Conservation (phyloP, 2,113 vertebrate species). For the Albula glossodonta region DNA sequence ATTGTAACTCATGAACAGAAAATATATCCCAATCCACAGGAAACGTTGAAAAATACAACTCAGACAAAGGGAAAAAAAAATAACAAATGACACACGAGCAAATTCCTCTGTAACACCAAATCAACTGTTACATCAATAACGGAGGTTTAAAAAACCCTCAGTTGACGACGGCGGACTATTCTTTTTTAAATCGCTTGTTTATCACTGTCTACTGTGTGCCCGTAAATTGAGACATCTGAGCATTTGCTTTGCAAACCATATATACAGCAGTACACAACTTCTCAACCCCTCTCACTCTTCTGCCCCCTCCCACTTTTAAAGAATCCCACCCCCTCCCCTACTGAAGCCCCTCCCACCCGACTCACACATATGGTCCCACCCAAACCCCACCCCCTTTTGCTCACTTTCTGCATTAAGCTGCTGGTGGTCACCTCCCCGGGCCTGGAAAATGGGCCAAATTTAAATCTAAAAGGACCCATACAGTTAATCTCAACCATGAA, state of each 20-base stretch:
- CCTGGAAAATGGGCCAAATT: conserved; percentile 2
- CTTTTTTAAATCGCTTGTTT: neutral
- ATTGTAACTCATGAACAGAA: conserved; percentile 18
- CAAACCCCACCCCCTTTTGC: neutral
- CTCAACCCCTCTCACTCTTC: neutral
- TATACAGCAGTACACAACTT: conserved; percentile 8
- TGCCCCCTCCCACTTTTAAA: neutral
- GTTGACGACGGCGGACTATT: neutral
- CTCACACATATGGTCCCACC: neutral
- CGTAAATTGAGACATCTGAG: neutral
- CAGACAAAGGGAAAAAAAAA: conserved; percentile 38
- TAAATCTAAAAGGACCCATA: neutral
- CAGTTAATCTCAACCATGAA: neutral
- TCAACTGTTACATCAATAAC: neutral
- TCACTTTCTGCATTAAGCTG: neutral
- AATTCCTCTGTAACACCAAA: neutral
- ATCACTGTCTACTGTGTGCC: neutral
- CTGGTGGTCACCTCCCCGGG: neutral
- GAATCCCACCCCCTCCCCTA: neutral
- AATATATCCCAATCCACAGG: conserved; percentile 43
- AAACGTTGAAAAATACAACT: conserved; percentile 42
- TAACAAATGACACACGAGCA: neutral
- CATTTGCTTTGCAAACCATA: conserved; percentile 4
- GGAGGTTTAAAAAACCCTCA: neutral
- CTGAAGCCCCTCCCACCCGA: neutral